phyloP scores from a whole-genome alignment of 2,888 invertebrate species.

The Cremastinae sp. region DNA sequence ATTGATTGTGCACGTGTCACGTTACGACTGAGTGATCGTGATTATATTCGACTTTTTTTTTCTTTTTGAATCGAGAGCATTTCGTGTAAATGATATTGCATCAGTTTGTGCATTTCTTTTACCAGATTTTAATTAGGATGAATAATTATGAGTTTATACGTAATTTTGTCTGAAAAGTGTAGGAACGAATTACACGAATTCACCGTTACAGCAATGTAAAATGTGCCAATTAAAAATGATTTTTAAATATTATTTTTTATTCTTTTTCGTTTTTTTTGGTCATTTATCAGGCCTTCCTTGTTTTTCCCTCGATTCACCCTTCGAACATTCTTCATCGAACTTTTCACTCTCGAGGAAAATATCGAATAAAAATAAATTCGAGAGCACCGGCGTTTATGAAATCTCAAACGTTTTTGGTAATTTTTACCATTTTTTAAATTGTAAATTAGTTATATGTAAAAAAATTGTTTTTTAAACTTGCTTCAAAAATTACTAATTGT shows the following conservation, averaged over 20 bases:
- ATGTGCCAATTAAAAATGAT: slow-evolving; percentile 51
- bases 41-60: too few species aligned
- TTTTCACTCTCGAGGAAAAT: not conserved
- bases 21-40: slow-evolving; percentile 61
- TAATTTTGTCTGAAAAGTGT: slow-evolving; percentile 20
- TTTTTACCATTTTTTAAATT: too few species aligned
- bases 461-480: too few species aligned
- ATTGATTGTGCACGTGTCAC: slow-evolving; percentile 62
- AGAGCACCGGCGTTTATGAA: too few species aligned
- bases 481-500: too few species aligned
- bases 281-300: not conserved
- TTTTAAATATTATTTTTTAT: slow-evolving; percentile 22
- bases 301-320: not conserved
- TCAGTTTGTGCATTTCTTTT: slow-evolving; percentile 58
- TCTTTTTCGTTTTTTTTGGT: slow-evolving; percentile 10
- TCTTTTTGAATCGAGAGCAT: slow-evolving; percentile 60
- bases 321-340: not conserved
- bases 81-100: slow-evolving; percentile 64
- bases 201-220: slow-evolving; percentile 9
- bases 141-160: slow-evolving; percentile 35
- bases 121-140: slow-evolving; percentile 30
- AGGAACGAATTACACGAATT: slow-evolving; percentile 25
- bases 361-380: not conserved
- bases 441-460: too few species aligned
- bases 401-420: too few species aligned